Evolutionary conservation across 2,113 vertebrate species (phyloP), one percentile per base, ranked within the genome.

Genomic region (Tauraco erythrolophus): DNA sequence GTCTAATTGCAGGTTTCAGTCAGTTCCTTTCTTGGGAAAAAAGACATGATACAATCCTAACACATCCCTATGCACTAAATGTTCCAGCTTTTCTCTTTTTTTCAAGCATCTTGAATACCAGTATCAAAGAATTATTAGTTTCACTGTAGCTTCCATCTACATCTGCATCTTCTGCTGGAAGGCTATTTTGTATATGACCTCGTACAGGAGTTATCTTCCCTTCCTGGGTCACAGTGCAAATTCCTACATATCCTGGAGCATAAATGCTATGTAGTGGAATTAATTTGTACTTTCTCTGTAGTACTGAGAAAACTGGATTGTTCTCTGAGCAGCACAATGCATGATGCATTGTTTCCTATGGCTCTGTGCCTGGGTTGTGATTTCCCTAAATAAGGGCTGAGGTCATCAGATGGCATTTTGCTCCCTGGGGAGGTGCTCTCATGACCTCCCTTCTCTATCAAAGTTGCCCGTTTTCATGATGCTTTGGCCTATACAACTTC

Each of bases 351-450:
- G 89, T 91, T 91, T 89, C 91, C 94, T 71, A 82, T 71, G 91
- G 86, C 69, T 2, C 84, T 75, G 60, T 91, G 91, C 95, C 93
- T 60, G 61, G 27, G 51, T 88, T 91, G 71, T 60, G 54, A 88
- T 95, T 95, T 83, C 68, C 68, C 79, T 65, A 31, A 82, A 7
- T 77, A 94, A 80, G 37, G 71, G 41, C 72, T 96, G 94, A 96
- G 56, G 69, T 92, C 87, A 95, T 81, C 18, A 92, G 72, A 87
- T 94, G 89, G 76, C 93, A 92, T 75, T 96, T 81, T 87, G 39
- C 77, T 94, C 51, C 84, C 78, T 15, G 3, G 56, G 37, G 75
- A 23, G 22, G 5, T 62, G 71, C 51, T 87, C 56, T 66, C 30
- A 39, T 60, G 56, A 33, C 41, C 37, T 70, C 75, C 58, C 43